phyloP scores from a whole-genome alignment of 2,797 vertebrate genomes.

The Graptemys geographica region DNA sequence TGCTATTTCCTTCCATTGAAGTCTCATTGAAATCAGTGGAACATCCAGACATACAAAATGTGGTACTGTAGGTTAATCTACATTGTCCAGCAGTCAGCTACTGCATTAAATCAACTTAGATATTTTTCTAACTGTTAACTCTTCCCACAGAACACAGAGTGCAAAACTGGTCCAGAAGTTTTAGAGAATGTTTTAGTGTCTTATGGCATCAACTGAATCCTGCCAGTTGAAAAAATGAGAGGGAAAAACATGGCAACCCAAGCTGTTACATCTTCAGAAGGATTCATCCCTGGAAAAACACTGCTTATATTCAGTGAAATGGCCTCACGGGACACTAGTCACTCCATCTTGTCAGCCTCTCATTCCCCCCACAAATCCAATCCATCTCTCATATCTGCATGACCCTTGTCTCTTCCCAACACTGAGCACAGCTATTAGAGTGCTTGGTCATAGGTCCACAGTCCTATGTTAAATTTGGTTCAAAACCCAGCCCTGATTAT shows the following conservation, averaged over 20 bases:
- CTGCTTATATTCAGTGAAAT: background rate
- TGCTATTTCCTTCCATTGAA: background rate
- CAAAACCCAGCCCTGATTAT: background rate
- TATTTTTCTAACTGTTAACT: background rate
- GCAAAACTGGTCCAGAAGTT: background rate
- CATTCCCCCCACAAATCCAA: background rate
- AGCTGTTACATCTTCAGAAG: slow-evolving; percentile 6
- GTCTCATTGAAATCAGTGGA: fast-evolving
- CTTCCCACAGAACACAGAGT: background rate
- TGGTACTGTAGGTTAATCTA: background rate
- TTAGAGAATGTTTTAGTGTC: background rate
- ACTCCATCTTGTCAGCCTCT: background rate
- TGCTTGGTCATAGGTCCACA: background rate
- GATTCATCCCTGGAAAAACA: background rate
- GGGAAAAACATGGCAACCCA: fast-evolving
- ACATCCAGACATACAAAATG: background rate
- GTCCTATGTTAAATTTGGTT: background rate
- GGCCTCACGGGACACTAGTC: background rate
- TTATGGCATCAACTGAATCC: background rate
- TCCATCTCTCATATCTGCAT: background rate
- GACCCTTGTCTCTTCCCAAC: background rate
- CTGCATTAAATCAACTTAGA: background rate
- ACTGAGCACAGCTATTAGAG: background rate
- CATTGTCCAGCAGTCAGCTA: background rate
- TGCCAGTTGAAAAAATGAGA: background rate